Percentiles rank a stretch among this genome's conserved stretches.
Conservation (phyloP, 37 sponge, comb jelly and placozoan genomes). For the Oopsacas minuta region DNA sequence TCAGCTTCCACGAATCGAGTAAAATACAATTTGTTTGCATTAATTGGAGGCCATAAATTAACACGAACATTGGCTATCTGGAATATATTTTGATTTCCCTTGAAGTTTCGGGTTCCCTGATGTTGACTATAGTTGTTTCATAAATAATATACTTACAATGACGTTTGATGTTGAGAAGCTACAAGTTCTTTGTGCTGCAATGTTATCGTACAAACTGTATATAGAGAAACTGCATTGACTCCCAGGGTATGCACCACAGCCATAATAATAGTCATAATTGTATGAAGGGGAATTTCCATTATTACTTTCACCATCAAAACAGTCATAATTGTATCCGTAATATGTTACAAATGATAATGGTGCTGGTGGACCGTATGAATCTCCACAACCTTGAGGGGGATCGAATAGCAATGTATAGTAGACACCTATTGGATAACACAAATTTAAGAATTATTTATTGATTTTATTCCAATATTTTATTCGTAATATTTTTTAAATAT, state of each 20-base stretch:
- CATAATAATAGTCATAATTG: background rate
- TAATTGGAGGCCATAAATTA: no score
- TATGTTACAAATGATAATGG: background rate
- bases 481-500: background rate
- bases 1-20: no score
- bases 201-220: background rate
- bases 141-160: background rate
- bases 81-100: no score
- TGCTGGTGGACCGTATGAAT: background rate
- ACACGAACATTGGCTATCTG: no score
- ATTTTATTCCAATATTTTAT: background rate
- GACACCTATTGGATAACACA: background rate
- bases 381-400: background rate
- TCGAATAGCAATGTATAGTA: background rate
- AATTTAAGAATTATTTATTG: background rate
- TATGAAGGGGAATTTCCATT: background rate
- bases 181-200: background rate
- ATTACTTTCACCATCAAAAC: background rate
- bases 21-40: no score
- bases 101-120: no score
- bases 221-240: background rate
- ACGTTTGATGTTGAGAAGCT: background rate
- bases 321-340: background rate
- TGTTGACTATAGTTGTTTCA: background rate
- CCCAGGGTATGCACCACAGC: no score